A percentile compares a stretch with the other conserved stretches of the same genome.
phyloP scores from a whole-genome alignment of 2,113 vertebrate species.

The Alectura lathami region DNA sequence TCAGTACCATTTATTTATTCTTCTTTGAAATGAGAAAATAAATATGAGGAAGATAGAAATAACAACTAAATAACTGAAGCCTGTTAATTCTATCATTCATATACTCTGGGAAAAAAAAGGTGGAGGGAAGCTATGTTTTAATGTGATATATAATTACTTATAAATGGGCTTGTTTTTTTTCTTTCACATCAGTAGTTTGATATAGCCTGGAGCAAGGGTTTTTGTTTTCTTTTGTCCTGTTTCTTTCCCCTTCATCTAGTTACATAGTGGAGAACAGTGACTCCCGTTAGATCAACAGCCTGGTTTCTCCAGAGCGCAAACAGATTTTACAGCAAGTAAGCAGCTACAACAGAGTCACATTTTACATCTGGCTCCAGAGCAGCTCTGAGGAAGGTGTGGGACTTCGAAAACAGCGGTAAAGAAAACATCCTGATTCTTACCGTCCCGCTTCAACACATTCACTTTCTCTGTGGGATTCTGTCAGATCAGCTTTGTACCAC shows the following conservation, averaged over 20 bases:
- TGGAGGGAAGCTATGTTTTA: background rate
- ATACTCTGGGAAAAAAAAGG: background rate
- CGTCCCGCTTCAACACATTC: background rate
- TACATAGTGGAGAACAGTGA: background rate
- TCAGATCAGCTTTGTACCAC: background rate
- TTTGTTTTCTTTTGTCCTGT: background rate
- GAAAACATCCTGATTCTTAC: conserved; percentile 3
- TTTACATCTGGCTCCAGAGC: background rate
- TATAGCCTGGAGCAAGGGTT: background rate
- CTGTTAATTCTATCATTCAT: background rate
- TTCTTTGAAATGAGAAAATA: background rate
- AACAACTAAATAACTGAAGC: background rate
- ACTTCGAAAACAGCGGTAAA: conserved; percentile 28
- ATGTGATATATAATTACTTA: background rate
- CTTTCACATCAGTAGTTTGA: background rate
- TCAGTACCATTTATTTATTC: background rate
- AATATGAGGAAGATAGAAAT: background rate
- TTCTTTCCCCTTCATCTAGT: background rate
- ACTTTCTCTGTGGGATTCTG: conserved; percentile 12
- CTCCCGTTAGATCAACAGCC: background rate
- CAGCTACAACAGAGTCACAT: background rate
- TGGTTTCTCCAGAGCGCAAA: background rate
- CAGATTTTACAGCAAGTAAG: background rate
- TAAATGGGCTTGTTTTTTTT: background rate
- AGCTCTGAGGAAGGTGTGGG: background rate